Base-by-base conservation (phyloP, 2,888 invertebrate species). In the Rhorus exstirpatorius region DNA sequence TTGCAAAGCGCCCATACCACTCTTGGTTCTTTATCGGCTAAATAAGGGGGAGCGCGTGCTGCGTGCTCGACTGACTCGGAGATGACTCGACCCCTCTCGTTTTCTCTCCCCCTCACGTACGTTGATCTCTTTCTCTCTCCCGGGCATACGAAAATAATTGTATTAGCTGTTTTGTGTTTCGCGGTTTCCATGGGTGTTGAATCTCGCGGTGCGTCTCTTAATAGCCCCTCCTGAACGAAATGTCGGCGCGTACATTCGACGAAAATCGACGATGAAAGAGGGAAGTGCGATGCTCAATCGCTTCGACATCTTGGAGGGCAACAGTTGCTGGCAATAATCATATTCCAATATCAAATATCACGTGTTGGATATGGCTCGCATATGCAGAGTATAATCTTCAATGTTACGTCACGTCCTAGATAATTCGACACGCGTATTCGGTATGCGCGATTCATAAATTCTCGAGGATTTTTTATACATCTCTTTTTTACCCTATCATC, bases 121-220 rank as follows among this genome's bases (percentile, higher is more conserved):
- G 0, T 10, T 24, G 38, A 35, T 67, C 60, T 53, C 17, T 17
- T 6, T 31, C 31, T 55, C 75, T 26, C 87, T 86, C 89, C 87
- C 87, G 85, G 86, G 86, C 88, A 89, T 86, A n/a, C 85, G 83
- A 86, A 89, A 91, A 90, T 91, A 91, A 91, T 91, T 91, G 91
- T 89, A 91, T 91, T 90, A 91, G 90, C 88, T 53, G 63, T 65
- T 65, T 63, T 63, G 63, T 65, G 26, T 38, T 31, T 60, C 21
- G 51, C 24, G 41, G 14, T 53, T 75, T 41, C 41, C 41, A 44
- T 21, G 10, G 19, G 41, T 53, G 53, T 41, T 46, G 12, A 49
- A 35, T 14, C 49, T 89, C 88, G 88, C 63, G 49, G 19, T n/a
- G n/a, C 35, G 38, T 60, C 35, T 60, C 35, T 17, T 60, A 38